Base-by-base conservation (phyloP, 2,888 invertebrate genomes). In the Loripinus fragilis region DNA sequence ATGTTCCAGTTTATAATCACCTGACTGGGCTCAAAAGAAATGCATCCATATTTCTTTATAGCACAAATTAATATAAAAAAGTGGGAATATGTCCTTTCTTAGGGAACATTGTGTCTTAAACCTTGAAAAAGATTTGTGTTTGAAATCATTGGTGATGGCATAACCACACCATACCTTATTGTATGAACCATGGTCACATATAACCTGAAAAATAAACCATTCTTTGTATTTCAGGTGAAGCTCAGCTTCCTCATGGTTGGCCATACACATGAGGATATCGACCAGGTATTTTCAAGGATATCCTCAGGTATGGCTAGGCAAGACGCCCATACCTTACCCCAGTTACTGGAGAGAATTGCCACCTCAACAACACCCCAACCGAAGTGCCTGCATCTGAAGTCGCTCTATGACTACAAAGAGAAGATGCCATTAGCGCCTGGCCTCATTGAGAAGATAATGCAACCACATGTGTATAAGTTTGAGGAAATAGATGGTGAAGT, bases 221-320 rank as follows among this genome's bases (percentile, higher is more conserved):
- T 55, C 2, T 55, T 55, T 25, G 3, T 28, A 25, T 55, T 55
- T 28, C 17, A 55, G 55, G 28, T 55, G 10, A 55, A 55, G 28
- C 28, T 55, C 55, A 55, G 55, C 20, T 55, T 55, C 55, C 55
- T 55, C 28, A 55, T 55, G 55, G 55, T 55, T 8, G 55, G 55
- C 28, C 55, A 55, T 28, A 55, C 55, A 8, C 55, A 55, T 25
- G 55, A 55, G 55, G 55, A 55, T 25, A 28, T 55, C 2, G 55
- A 55, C 55, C 55, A 55, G 28, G 25, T 55, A 7, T 55, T 55
- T 17, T 55, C 55, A 20, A 55, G 55, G 28, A 28, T 55, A 12
- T 55, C 55, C 28, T 25, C 55, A 8, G 28, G 55, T 25, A 28
- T 55, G 55, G 55, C 55, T 2, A 55, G 17, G 28, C 25, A 23